phyloP scores from a whole-genome alignment of 2,113 vertebrate species.

The Turnix velox region DNA sequence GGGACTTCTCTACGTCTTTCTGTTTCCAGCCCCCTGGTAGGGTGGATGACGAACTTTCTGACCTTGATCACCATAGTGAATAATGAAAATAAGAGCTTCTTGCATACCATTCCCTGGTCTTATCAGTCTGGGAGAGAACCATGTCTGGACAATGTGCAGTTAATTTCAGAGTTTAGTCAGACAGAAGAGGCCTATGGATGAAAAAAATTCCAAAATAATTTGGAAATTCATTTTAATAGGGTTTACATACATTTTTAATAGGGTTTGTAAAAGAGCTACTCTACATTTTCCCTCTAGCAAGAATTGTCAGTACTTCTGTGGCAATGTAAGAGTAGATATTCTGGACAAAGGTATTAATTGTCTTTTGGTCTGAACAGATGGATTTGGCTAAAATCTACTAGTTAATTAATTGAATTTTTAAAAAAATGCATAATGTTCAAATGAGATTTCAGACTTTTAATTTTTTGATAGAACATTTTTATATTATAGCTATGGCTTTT shows the following conservation, averaged over 20 bases:
- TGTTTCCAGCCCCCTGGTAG: too few relatives aligned
- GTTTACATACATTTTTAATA: slow-evolving; percentile 57
- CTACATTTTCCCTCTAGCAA: slow-evolving; percentile 36
- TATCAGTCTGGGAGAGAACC: too few relatives aligned
- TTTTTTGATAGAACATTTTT: slow-evolving; percentile 6
- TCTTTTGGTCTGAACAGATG: slow-evolving; percentile 43
- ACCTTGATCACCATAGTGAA: too few relatives aligned
- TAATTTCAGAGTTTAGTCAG: too few relatives aligned
- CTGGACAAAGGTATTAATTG: slow-evolving; percentile 45
- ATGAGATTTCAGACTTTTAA: not conserved
- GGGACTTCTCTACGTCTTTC: too few relatives aligned
- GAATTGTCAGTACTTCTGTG: slow-evolving; percentile 26
- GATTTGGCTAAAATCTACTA: slow-evolving; percentile 50
- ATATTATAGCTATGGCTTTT: not conserved
- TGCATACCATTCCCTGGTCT: too few relatives aligned
- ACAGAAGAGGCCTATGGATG: slow-evolving; percentile 28
- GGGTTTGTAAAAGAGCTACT: slow-evolving; percentile 23
- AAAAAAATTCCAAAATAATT: slow-evolving; percentile 24
- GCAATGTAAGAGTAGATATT: slow-evolving; percentile 25
- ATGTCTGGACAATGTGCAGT: too few relatives aligned
- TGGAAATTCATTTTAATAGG: too few relatives aligned
- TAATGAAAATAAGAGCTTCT: too few relatives aligned
- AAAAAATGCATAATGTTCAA: slow-evolving; percentile 29
- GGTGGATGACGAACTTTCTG: too few relatives aligned
- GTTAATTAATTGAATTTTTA: slow-evolving; percentile 65